phyloP scores from a whole-genome alignment of 2,797 vertebrate genomes.

The Phalanger gymnotis region DNA sequence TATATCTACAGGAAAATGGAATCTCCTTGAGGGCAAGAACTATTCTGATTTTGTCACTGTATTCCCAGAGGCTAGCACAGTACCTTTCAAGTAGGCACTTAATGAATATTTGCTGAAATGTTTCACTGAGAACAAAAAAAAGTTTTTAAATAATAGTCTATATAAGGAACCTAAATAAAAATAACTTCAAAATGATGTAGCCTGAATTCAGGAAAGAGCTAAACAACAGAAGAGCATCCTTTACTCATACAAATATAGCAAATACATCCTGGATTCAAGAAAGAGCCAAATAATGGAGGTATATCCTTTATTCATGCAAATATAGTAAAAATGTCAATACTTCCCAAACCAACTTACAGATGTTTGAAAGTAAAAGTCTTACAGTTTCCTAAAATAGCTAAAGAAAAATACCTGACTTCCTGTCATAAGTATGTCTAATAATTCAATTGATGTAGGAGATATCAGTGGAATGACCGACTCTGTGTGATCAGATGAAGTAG shows the following conservation, averaged over 20 bases:
- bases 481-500: conserved; percentile 34
- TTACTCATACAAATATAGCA: background rate
- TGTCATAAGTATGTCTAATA: conserved; percentile 46
- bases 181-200: background rate
- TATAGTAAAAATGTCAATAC: background rate
- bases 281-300: background rate
- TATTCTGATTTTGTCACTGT: background rate
- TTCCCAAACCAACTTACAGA: background rate
- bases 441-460: conserved; percentile 45
- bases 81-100: background rate
- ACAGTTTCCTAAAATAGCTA: conserved; percentile 9
- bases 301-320: background rate
- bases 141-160: background rate
- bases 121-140: background rate
- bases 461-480: conserved; percentile 35
- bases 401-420: conserved; percentile 70
- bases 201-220: background rate
- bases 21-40: background rate
- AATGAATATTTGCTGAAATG: background rate
- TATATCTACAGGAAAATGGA: background rate
- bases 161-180: background rate
- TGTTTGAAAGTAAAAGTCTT: background rate
- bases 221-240: background rate
- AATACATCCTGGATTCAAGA: background rate
- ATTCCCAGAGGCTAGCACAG: background rate